Evolutionary conservation across 2,113 vertebrate species (phyloP), one percentile per base, ranked within the genome.

Genomic region (Rissa tridactyla): DNA sequence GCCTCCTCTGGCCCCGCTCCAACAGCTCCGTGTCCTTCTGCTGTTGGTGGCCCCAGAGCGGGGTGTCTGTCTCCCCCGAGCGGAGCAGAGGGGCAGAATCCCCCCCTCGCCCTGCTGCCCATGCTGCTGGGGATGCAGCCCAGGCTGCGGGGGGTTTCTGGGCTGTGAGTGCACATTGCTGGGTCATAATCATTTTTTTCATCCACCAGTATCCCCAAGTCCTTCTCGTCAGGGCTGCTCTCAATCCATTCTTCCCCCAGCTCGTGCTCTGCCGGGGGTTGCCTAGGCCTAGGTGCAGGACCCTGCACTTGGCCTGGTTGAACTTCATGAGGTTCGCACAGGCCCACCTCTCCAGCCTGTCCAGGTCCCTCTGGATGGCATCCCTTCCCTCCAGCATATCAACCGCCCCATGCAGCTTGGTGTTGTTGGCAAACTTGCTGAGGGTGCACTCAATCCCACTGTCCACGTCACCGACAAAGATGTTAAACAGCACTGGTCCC

Each of bases 1-100:
- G 32, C 40, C 32, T 42, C n/a, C 36, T 15, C 62, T 30, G n/a
- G n/a, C 11, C n/a, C 12, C 0, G 1, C 32, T 66, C 61, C 30
- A 6, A 2, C 47, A 42, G 18, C 7, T 26, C 61, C 4, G 1
- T 29, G 32, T 68, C 34, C 10, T 15, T 61, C 44, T 7, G 5
- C 3, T 61, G 26, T 25, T 54, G 49, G 6, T 23, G 10, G 2
- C 21, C 14, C 23, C 38, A 14, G 40, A 38, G 42, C 34, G 20
- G 46, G 46, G 46, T 47, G 46, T 47, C 46, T 47, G 14, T 71
- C 36, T 61, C 23, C 4, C 5, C 9, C 15, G 76, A 57, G 52
- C 27, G 16, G n/a, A 36, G 13, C 2, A n/a, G 80, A 71, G 66
- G 44, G 44, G 44, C 13, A 58, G 47, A 54, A 44, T 66, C 38